Evolutionary conservation across 1,140 invertebrate genomes (phyloP).

Genomic region (Bombus turneri): DNA sequence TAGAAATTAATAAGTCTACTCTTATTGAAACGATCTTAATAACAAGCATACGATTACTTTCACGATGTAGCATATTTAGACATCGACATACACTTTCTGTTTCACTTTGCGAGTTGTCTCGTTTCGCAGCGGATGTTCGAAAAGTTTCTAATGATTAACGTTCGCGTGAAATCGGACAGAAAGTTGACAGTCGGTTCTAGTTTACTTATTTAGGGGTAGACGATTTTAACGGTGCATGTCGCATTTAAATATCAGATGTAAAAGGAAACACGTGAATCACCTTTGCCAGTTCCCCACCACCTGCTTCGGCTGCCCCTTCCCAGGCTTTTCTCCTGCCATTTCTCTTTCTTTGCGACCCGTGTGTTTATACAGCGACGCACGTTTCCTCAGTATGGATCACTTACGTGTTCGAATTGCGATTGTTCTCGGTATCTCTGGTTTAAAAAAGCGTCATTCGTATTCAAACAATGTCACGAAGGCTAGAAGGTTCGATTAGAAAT

Average conservation of each 20-base stretch:
- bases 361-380: conserved; percentile 16
- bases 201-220: neutral
- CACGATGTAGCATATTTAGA: neutral
- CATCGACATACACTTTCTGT: neutral
- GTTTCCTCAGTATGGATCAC: conserved; percentile 18
- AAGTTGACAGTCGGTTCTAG: neutral
- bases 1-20: neutral
- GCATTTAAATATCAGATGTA: conserved; percentile 14
- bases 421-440: neutral
- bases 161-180: neutral
- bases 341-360: conserved; percentile 28
- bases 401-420: neutral
- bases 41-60: neutral
- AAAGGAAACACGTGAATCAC: conserved; percentile 39
- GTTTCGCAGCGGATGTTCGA: neutral
- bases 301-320: neutral
- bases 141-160: neutral
- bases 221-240: conserved; percentile 20
- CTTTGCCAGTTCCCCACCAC: neutral
- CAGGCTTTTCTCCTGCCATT: conserved; percentile 30
- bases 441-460: neutral
- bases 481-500: neutral
- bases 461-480: neutral
- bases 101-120: neutral
- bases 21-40: neutral